A percentile compares a stretch with the other conserved stretches of the same genome.
These are phyloP conservation scores for Cataglyphis livida DNA, from an alignment of 2,888 invertebrate species.

Conservation along the genomic window DNA sequence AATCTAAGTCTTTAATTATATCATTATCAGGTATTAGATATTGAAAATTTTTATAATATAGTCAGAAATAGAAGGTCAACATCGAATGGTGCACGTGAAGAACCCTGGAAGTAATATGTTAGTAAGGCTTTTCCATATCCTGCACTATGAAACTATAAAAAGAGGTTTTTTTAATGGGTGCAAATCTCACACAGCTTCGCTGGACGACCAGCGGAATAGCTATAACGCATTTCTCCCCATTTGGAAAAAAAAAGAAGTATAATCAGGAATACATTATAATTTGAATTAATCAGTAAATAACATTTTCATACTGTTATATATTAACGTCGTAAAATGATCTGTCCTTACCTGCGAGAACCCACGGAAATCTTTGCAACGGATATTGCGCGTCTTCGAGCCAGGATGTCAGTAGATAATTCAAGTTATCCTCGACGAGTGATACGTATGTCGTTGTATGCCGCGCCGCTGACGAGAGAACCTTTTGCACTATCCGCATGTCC, in stretches of 20 bases:
- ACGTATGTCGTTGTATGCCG: constrained; percentile 74
- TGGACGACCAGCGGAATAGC: no score
- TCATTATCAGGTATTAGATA: neutral
- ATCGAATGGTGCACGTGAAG: no score
- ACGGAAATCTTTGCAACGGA: constrained; percentile 85
- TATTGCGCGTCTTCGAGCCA: constrained; percentile 86
- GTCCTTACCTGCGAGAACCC: constrained; percentile 76
- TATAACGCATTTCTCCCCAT: no score
- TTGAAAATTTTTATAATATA: neutral
- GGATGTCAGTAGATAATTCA: constrained; percentile 86
- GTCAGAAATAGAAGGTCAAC: neutral
- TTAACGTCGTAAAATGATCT: neutral
- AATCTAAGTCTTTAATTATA: neutral
- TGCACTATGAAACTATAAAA: no score
- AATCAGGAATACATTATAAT: neutral
- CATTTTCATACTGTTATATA: neutral
- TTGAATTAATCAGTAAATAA: neutral
- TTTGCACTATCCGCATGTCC: constrained; percentile 84
- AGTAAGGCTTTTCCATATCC: no score
- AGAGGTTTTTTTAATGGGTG: no score
- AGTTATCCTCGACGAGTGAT: constrained; percentile 84
- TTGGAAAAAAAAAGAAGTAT: no score
- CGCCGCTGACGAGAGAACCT: constrained; percentile 85
- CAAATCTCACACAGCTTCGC: no score
- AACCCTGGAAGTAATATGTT: no score